Base-by-base conservation (phyloP, 2,113 vertebrate genomes). In the Progne subis region DNA sequence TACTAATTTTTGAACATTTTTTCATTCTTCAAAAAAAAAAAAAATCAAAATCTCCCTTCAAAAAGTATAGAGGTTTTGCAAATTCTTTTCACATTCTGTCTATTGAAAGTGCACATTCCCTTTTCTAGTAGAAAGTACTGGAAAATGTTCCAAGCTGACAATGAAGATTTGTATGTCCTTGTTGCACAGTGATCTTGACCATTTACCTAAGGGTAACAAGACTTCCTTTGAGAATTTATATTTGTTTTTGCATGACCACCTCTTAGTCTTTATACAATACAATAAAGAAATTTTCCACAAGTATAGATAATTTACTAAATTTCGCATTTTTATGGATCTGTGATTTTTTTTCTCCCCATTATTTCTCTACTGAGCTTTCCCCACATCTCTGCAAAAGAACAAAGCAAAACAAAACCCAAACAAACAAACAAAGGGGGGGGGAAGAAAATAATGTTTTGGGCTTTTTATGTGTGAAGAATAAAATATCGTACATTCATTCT, bases 381-480 rank as follows among this genome's bases (percentile, higher is more conserved):
- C 8, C 8, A 63, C 1, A 4, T 2, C 7, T 52, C 23, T 65
- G 28, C 6, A 57, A 86, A 64, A 64, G 2, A 52, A 39, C 14
- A 3, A 37, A 49, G 20, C 3, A 23, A 34, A 46, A 28, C 17
- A 57, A 46, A 34, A 11, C 14, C 6, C 24, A 68, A 71, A 29
- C 19, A 60, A 59, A 75, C 7, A 6, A 47, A 29, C 19, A 53
- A 3, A 6, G 1, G 3, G 9, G 11, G 14, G 8, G 3, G 2
- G 7, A 1, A 6, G 13, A 29, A 82, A 49, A 85, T 1, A 47
- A 11, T 6, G 2, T 0, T 75, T 83, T 34, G 0, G 11, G 3
- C 1, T 3, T 21, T 75, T 49, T 23, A 46, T 24, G 31, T 53
- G 2, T 70, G 12, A 80, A 80, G 52, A 72, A 59, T 59, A 47